Percentiles rank a stretch among this genome's conserved stretches.
Conservation (phyloP, 2,113 vertebrate genomes). For the Canis aureus region DNA sequence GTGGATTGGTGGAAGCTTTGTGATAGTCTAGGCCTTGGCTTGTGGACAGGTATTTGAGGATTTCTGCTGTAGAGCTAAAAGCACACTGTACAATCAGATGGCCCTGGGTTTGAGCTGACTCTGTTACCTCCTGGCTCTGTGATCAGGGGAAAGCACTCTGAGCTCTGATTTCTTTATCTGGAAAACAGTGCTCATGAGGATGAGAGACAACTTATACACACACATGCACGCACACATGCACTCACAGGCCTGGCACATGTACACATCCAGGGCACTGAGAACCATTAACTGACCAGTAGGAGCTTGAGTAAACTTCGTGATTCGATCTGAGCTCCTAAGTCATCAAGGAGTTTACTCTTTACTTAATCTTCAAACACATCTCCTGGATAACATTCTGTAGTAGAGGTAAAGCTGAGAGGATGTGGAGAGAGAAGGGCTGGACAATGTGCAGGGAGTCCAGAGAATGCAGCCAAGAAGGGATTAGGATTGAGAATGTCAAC, state of each 20-base stretch:
- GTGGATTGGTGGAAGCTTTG: not conserved
- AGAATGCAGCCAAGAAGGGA: not conserved
- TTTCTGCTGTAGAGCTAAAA: not conserved
- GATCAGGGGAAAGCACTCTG: not conserved
- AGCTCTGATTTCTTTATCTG: not conserved
- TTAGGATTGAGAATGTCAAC: not conserved
- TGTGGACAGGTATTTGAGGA: not conserved
- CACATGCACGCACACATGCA: not conserved
- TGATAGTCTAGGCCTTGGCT: not conserved
- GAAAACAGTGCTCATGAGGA: not conserved
- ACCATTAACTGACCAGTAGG: not conserved
- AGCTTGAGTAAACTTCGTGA: not conserved
- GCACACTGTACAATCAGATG: not conserved
- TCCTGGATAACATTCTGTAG: not conserved
- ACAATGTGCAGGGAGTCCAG: not conserved
- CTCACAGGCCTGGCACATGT: not conserved
- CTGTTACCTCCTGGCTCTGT: not conserved
- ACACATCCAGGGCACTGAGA: not conserved
- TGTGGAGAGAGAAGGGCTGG: not conserved
- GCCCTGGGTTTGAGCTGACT: not conserved
- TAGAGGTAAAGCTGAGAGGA: not conserved
- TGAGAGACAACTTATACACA: not conserved
- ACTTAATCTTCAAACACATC: slow-evolving; percentile 6
- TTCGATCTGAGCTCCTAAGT: not conserved
- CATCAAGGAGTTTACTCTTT: not conserved